Conservation (phyloP, 2,888 invertebrate species). For the Drosophila kambysellisi region DNA sequence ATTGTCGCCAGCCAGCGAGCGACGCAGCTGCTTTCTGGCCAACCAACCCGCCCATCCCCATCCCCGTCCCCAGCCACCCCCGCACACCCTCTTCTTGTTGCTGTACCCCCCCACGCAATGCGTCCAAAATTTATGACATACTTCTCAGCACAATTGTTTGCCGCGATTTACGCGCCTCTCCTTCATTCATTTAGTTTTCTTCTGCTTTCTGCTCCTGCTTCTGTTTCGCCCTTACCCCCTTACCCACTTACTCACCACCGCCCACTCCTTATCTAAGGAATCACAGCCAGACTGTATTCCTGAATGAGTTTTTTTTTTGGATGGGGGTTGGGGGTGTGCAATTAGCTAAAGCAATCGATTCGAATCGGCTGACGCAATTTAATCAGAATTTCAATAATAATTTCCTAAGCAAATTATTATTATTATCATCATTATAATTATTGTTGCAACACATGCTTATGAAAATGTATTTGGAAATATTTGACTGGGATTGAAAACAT, state of each 20-base stretch:
- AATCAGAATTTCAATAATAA: constrained; percentile 39
- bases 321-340: constrained; percentile 5
- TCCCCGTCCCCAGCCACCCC: not conserved
- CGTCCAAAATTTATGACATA: constrained; percentile 81
- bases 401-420: constrained; percentile 15
- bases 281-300: constrained; percentile 7
- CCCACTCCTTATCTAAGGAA: constrained; percentile 29
- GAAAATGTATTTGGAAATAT: not conserved
- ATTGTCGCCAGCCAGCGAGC: constrained; percentile 61
- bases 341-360: constrained; percentile 58
- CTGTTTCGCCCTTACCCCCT: not conserved
- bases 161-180: constrained; percentile 76
- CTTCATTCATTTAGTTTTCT: constrained; percentile 15
- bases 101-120: constrained; percentile 39
- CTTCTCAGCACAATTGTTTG: constrained; percentile 80
- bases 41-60: constrained; percentile 1
- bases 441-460: not conserved
- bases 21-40: constrained; percentile 53
- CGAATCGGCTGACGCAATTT: constrained; percentile 39
- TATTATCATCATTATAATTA: constrained; percentile 6
- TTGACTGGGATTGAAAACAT: not conserved
- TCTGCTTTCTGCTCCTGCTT: not conserved
- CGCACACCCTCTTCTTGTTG: constrained; percentile 7
- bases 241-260: constrained; percentile 8
- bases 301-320: constrained; percentile 26